Evolutionary conservation across 2,888 invertebrate genomes (phyloP).

Genomic region (Euzetes globulus): DNA sequence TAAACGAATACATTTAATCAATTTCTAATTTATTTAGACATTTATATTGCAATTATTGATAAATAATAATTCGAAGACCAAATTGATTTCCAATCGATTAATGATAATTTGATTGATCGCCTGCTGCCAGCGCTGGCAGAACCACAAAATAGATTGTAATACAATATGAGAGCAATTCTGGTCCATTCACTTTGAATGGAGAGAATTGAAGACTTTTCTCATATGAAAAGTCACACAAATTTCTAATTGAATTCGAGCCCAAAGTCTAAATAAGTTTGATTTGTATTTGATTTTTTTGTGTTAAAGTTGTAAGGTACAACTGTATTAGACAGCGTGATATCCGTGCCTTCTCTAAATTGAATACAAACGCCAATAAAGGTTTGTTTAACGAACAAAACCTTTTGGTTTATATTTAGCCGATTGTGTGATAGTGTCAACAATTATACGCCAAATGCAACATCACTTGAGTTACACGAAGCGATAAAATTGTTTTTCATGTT

Average conservation of each 20-base stretch:
- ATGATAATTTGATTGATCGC: neutral
- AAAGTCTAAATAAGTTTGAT: neutral
- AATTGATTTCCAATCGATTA: neutral
- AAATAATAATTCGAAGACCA: neutral
- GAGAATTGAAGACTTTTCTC: neutral
- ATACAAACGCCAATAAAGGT: neutral
- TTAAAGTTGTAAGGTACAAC: neutral
- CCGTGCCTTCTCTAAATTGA: neutral
- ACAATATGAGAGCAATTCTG: neutral
- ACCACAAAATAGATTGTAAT: no score
- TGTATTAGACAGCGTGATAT: neutral
- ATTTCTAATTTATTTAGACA: slow-evolving; percentile 9
- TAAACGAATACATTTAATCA: neutral
- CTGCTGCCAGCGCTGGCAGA: neutral
- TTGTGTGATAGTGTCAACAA: slow-evolving; percentile 12
- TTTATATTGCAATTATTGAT: slow-evolving; percentile 1
- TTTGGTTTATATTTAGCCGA: slow-evolving; percentile 6
- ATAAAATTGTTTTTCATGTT: neutral
- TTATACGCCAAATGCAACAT: neutral
- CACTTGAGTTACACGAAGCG: neutral
- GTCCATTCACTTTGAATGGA: neutral
- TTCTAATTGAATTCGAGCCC: neutral
- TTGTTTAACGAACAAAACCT: neutral
- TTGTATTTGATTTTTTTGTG: neutral
- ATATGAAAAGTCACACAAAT: neutral